Evolutionary conservation across 2,113 vertebrate genomes (phyloP).

Genomic region (Ptilonorhynchus violaceus): DNA sequence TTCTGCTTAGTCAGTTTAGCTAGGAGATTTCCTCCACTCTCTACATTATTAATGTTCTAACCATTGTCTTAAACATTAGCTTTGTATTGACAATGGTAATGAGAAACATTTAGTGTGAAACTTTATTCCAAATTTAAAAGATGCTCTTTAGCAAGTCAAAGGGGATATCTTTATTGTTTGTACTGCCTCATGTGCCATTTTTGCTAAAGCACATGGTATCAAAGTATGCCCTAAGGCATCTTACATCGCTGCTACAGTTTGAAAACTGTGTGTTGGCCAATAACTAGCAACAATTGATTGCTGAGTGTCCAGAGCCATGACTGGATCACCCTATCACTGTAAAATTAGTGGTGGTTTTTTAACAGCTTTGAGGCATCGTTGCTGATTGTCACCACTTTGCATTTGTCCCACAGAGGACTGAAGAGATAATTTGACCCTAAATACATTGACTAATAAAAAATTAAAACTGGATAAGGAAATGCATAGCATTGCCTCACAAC

Average conservation of each 20-base stretch:
- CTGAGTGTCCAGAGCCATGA: not conserved
- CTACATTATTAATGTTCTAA: constrained; percentile 36
- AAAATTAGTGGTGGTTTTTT: not conserved
- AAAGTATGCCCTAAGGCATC: not conserved
- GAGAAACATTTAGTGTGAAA: constrained; percentile 4
- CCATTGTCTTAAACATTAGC: constrained; percentile 28
- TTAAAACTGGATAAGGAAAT: not conserved
- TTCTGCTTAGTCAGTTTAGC: constrained; percentile 31
- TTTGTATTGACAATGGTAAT: constrained; percentile 11
- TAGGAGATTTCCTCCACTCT: constrained; percentile 29
- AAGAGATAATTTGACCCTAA: not conserved
- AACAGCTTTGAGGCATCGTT: not conserved
- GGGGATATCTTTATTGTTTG: not conserved
- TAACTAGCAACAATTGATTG: not conserved
- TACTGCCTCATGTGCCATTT: not conserved
- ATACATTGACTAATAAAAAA: not conserved
- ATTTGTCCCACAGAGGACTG: not conserved
- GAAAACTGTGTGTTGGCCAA: not conserved
- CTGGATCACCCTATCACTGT: not conserved
- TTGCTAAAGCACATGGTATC: not conserved
- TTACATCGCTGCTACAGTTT: not conserved
- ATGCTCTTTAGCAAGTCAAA: not conserved
- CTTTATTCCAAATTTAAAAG: not conserved
- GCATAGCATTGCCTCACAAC: not conserved
- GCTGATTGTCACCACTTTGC: not conserved